A percentile compares a stretch with the other conserved stretches of the same genome.
These are phyloP conservation scores for Catharus ustulatus DNA, from an alignment of 2,797 vertebrate genomes.

Conservation along the genomic window DNA sequence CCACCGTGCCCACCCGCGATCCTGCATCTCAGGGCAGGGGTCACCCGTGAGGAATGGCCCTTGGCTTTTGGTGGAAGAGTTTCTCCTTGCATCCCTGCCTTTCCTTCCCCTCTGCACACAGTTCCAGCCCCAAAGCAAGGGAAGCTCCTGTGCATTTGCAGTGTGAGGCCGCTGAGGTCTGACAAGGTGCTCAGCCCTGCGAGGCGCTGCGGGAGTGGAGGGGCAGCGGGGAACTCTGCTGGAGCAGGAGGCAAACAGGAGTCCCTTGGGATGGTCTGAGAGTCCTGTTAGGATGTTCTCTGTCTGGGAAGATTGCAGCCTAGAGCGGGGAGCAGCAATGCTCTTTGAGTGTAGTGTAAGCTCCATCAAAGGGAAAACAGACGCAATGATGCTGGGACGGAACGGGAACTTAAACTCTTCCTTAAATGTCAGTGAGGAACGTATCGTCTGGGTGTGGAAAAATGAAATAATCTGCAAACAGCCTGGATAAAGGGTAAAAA, in stretches of 20 bases:
- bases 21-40: background rate
- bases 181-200: background rate
- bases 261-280: background rate
- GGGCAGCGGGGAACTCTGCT: background rate
- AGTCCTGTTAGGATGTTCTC: background rate
- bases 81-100: background rate
- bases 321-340: background rate
- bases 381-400: background rate
- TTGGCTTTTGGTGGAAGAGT: background rate
- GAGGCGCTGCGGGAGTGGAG: background rate
- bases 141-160: background rate
- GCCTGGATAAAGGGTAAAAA: constrained; percentile 24
- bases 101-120: fast-evolving
- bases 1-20: fast-evolving
- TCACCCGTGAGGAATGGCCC: background rate
- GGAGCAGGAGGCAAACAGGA: background rate
- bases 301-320: constrained; percentile 43
- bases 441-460: background rate
- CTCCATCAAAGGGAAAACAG: background rate
- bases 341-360: background rate
- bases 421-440: background rate
- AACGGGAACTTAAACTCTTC: background rate
- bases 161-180: background rate
- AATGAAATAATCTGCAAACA: constrained; percentile 63
- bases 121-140: background rate